Conservation (phyloP, 2,113 vertebrate genomes). For the Rattus rattus region DNA sequence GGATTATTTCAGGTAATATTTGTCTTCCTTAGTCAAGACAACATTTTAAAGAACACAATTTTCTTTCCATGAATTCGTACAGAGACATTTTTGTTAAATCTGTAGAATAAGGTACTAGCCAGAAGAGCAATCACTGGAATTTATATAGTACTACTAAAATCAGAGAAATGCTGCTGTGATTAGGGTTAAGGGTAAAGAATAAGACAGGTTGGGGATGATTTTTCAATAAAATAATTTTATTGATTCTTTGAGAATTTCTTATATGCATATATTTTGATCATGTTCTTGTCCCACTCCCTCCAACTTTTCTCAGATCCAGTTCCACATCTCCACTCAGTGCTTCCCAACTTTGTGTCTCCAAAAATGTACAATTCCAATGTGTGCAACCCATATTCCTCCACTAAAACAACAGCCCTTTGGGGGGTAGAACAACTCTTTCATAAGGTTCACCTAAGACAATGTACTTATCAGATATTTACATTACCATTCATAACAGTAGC, state of each 20-base stretch:
- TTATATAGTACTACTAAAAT: neutral
- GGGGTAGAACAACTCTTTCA: neutral
- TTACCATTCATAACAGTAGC: neutral
- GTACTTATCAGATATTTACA: neutral
- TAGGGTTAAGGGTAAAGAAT: neutral
- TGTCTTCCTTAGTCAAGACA: neutral
- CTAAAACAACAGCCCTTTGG: neutral
- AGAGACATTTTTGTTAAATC: neutral
- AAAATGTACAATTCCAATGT: no score
- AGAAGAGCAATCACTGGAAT: neutral
- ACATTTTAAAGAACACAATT: constrained; percentile 10
- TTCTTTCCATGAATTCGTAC: constrained; percentile 34
- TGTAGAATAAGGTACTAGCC: neutral
- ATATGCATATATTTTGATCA: neutral
- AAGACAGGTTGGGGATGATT: neutral
- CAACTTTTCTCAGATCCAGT: neutral
- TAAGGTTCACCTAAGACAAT: neutral
- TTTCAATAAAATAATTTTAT: neutral
- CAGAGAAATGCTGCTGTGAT: neutral
- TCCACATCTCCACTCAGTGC: no score
- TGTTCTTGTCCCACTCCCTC: neutral
- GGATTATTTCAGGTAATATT: neutral
- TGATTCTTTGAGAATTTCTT: neutral
- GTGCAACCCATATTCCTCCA: neutral
- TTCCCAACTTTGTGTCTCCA: neutral